Evolutionary conservation across 1,140 invertebrate genomes (phyloP).

Genomic region (Bicyclus anynana): DNA sequence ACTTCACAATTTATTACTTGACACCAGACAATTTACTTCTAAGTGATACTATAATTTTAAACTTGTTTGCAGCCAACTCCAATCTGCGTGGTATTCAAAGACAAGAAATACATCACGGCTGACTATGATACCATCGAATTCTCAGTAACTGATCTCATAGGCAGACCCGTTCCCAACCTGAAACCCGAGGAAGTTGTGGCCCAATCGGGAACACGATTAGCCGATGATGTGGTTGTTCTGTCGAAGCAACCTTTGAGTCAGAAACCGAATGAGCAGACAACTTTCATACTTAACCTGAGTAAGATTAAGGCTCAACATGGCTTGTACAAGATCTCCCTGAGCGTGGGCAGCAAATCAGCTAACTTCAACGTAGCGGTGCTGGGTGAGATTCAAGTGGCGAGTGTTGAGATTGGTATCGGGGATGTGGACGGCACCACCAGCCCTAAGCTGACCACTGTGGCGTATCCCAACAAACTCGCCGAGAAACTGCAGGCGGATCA

Average conservation of each 20-base stretch:
- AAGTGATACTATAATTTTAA: slow-evolving; percentile 2
- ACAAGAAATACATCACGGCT: slow-evolving; percentile 84
- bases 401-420: slow-evolving; percentile 91
- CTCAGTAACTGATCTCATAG: slow-evolving; percentile 91
- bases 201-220: slow-evolving; percentile 85
- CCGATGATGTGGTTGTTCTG: slow-evolving; percentile 87
- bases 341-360: slow-evolving; percentile 82
- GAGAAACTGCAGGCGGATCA: slow-evolving; percentile 88
- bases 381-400: slow-evolving; percentile 85
- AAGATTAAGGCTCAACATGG: slow-evolving; percentile 88
- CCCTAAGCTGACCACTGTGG: slow-evolving; percentile 86
- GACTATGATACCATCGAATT: slow-evolving; percentile 86
- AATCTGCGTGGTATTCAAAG: slow-evolving; percentile 87
- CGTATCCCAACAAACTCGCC: slow-evolving; percentile 84
- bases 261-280: slow-evolving; percentile 78
- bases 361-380: slow-evolving; percentile 85
- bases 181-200: slow-evolving; percentile 83
- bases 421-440: slow-evolving; percentile 93
- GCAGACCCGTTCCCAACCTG: slow-evolving; percentile 80
- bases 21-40: no score
- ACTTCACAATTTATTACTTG: no score
- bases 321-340: slow-evolving; percentile 89
- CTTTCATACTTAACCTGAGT: slow-evolving; percentile 89
- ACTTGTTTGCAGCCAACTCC: slow-evolving; percentile 72
- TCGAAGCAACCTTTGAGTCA: slow-evolving; percentile 78